These are phyloP conservation scores for Propsilocerus akamusi DNA, from an alignment of 1,140 invertebrate species.

Conservation along the genomic window DNA sequence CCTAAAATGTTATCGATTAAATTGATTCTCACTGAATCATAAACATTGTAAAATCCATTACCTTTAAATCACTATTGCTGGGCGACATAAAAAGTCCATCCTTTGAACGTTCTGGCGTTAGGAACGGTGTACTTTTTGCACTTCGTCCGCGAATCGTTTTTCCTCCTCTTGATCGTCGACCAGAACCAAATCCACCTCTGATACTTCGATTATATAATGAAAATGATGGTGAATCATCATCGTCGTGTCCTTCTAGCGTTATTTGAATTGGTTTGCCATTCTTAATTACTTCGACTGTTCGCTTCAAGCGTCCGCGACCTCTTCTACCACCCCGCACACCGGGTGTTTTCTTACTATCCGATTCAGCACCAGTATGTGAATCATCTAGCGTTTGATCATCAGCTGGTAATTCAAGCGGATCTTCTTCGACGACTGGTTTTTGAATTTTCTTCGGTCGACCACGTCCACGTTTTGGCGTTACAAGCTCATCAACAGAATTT, in stretches of 20 bases:
- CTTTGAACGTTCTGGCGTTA: background rate
- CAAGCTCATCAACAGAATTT: background rate
- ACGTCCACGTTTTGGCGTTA: background rate
- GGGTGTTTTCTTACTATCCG: background rate
- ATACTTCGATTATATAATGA: background rate
- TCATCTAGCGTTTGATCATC: background rate
- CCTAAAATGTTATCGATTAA: background rate
- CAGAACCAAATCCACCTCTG: background rate
- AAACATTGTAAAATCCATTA: background rate
- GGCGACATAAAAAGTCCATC: background rate
- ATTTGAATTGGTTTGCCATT: background rate
- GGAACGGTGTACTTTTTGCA: background rate
- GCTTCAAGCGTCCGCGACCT: background rate
- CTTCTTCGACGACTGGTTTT: background rate
- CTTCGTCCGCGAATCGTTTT: background rate
- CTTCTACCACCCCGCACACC: background rate
- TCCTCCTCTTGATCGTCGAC: background rate
- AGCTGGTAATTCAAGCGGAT: background rate
- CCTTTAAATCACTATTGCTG: background rate
- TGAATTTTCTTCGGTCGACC: background rate
- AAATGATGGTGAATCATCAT: background rate
- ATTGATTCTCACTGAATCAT: background rate
- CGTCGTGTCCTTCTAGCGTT: background rate
- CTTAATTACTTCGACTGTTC: constrained; percentile 1
- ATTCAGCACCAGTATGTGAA: background rate